Percentiles rank a stretch among this genome's conserved stretches.
Conservation (phyloP, 2,888 invertebrate species). For the Onchidella celtica region DNA sequence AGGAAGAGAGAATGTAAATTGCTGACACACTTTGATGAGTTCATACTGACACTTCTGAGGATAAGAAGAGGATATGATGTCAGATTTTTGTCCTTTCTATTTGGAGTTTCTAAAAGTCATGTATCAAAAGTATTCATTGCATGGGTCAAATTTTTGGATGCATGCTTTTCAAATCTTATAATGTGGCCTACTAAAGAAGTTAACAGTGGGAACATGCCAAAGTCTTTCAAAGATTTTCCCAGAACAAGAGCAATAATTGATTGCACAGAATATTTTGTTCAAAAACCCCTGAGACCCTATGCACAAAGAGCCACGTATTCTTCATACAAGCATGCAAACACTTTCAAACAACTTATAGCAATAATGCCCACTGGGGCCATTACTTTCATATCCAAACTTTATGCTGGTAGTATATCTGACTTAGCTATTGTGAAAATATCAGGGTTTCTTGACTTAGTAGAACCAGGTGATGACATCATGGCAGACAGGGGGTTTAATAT, state of each 20-base stretch:
- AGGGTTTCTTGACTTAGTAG: background rate
- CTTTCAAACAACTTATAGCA: background rate
- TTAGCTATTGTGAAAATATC: background rate
- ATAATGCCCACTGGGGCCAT: background rate
- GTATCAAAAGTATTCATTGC: background rate
- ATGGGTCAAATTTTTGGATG: slow-evolving; percentile 1
- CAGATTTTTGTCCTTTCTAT: background rate
- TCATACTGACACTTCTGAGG: background rate
- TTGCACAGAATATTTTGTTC: background rate
- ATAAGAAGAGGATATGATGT: background rate
- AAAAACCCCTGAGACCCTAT: background rate
- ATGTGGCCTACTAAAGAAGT: background rate
- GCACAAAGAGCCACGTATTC: background rate
- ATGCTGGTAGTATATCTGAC: background rate
- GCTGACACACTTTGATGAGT: background rate
- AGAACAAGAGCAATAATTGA: slow-evolving; percentile 2
- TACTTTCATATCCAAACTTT: background rate
- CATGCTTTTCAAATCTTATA: background rate
- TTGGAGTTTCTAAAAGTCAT: background rate
- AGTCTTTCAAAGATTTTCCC: background rate
- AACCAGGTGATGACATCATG: background rate
- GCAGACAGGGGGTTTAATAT: background rate
- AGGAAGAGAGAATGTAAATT: background rate
- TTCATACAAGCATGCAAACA: background rate
- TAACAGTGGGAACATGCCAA: background rate